phyloP scores from a whole-genome alignment of 2,113 vertebrate species.

The Psophia crepitans region DNA sequence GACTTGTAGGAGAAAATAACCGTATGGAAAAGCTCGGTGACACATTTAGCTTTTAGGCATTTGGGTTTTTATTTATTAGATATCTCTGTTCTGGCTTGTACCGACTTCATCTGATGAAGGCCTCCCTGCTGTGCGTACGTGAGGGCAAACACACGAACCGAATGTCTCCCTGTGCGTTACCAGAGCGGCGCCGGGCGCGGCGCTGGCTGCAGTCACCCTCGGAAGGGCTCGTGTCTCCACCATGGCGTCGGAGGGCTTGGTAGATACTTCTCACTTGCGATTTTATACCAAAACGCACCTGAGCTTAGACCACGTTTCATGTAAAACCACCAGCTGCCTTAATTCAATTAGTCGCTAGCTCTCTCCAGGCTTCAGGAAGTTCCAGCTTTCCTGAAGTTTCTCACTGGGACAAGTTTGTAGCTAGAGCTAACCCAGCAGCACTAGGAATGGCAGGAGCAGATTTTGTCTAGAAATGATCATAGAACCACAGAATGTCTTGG shows the following conservation, averaged over 20 bases:
- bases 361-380: background rate
- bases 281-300: background rate
- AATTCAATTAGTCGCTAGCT: background rate
- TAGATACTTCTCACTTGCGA: too few species aligned
- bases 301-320: rapidly evolving
- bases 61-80: background rate
- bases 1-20: background rate
- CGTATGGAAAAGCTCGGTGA: background rate
- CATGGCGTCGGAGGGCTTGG: rapidly evolving
- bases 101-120: background rate
- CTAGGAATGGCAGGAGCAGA: background rate
- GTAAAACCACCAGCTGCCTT: background rate
- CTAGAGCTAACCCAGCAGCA: background rate
- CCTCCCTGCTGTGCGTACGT: background rate
- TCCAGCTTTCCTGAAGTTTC: background rate
- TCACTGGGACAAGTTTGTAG: background rate
- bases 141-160: rapidly evolving
- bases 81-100: background rate
- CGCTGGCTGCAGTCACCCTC: background rate
- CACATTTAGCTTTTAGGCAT: background rate
- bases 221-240: background rate
- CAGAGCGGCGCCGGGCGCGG: rapidly evolving
- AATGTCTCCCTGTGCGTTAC: background rate
- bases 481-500: too few species aligned
- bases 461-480: background rate